Percentiles rank a stretch among this genome's conserved stretches.
Conservation (phyloP, 2,888 invertebrate genomes). For the Petrolisthes manimaculis region DNA sequence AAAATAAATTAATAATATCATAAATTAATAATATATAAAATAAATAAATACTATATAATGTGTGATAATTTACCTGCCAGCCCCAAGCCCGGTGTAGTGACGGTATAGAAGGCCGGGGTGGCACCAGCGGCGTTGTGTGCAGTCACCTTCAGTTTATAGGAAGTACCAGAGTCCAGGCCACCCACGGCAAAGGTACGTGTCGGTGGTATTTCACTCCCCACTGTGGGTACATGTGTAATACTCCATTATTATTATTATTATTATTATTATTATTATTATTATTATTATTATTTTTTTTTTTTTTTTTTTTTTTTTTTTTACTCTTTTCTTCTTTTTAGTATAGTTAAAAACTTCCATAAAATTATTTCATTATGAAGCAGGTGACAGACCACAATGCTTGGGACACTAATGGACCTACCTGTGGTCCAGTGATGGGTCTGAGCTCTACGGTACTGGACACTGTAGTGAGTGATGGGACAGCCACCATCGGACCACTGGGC, state of each 20-base stretch:
- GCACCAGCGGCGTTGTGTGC: conserved; percentile 71
- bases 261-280: no score
- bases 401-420: conserved; percentile 34
- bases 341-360: no score
- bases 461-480: conserved; percentile 62
- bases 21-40: neutral
- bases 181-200: conserved; percentile 38
- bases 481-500: conserved; percentile 63
- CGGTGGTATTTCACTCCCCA: neutral
- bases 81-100: conserved; percentile 68
- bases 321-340: no score
- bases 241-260: no score
- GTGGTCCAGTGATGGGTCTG: conserved; percentile 50
- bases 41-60: neutral
- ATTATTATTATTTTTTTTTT: no score
- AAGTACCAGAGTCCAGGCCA: conserved; percentile 48
- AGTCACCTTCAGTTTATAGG: conserved; percentile 70
- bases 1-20: no score
- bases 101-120: conserved; percentile 70
- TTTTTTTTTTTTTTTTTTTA: no score
- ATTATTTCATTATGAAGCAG: no score
- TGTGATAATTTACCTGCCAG: conserved; percentile 7
- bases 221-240: conserved; percentile 23
- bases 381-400: no score
- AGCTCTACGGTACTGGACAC: conserved; percentile 51